These are phyloP conservation scores for Myocastor coypus DNA, from an alignment of 2,113 vertebrate genomes.

Conservation along the genomic window DNA sequence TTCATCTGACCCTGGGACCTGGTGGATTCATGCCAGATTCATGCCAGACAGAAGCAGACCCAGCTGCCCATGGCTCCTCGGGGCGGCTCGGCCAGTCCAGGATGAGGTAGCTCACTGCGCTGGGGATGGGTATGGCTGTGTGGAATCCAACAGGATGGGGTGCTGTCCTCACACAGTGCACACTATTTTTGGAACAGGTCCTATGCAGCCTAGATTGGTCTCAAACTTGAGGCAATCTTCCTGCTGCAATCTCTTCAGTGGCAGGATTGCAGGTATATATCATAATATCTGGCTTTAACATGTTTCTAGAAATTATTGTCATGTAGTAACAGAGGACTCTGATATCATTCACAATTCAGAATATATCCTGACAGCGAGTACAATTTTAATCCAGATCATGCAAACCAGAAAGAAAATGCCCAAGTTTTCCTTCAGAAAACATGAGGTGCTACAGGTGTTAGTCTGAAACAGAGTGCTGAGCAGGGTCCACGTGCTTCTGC, in stretches of 20 bases:
- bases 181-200: neutral
- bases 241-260: neutral
- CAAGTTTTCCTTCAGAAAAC: conserved; percentile 5
- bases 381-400: neutral
- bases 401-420: neutral
- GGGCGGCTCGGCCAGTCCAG: too few species aligned
- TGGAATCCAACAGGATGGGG: too few species aligned
- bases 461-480: neutral
- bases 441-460: neutral
- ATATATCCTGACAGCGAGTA: neutral
- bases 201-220: neutral
- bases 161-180: too few species aligned
- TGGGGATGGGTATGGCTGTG: too few species aligned
- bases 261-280: neutral
- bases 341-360: neutral
- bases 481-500: neutral
- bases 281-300: neutral
- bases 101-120: too few species aligned
- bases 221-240: neutral
- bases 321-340: neutral
- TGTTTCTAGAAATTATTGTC: neutral
- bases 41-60: too few species aligned
- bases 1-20: too few species aligned
- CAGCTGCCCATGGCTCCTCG: too few species aligned
- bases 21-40: too few species aligned